A percentile compares a stretch with the other conserved stretches of the same genome.
These are phyloP conservation scores for Alca torda DNA, from an alignment of 2,797 vertebrate species.

Conservation along the genomic window DNA sequence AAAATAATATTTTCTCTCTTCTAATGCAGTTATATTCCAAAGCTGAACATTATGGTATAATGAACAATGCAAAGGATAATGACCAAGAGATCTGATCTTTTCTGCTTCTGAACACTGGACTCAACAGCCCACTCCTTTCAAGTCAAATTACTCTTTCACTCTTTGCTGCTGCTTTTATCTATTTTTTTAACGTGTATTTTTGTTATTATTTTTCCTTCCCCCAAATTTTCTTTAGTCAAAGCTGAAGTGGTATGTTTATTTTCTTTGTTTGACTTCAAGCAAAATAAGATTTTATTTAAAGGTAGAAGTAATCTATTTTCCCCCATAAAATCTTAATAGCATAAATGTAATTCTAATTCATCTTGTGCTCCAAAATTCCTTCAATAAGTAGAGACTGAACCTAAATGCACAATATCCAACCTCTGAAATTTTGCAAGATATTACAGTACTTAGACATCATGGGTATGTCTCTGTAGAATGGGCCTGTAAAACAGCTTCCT, in stretches of 20 bases:
- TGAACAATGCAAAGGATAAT: not conserved
- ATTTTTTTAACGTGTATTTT: not conserved
- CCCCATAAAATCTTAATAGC: not conserved
- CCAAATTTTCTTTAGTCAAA: not conserved
- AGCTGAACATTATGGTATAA: not conserved
- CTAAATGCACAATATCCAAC: not conserved
- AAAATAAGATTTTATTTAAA: not conserved
- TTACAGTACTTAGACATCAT: not conserved
- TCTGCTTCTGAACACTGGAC: not conserved
- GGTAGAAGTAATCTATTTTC: rapidly evolving
- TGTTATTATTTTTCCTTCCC: rapidly evolving
- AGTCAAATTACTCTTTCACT: not conserved
- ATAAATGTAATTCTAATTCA: not conserved
- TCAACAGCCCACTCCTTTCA: not conserved
- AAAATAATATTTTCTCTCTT: not conserved
- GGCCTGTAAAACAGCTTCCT: not conserved
- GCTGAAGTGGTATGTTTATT: not conserved
- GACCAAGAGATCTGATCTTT: not conserved
- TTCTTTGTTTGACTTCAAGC: not conserved
- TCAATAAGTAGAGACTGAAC: not conserved
- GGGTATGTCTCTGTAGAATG: not conserved
- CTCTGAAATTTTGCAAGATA: not conserved
- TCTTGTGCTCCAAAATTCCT: not conserved
- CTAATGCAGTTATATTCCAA: not conserved
- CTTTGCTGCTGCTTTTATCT: not conserved